A percentile compares a stretch with the other conserved stretches of the same genome.
phyloP scores from a whole-genome alignment of 2,113 vertebrate genomes.

The Vireo altiloquus region DNA sequence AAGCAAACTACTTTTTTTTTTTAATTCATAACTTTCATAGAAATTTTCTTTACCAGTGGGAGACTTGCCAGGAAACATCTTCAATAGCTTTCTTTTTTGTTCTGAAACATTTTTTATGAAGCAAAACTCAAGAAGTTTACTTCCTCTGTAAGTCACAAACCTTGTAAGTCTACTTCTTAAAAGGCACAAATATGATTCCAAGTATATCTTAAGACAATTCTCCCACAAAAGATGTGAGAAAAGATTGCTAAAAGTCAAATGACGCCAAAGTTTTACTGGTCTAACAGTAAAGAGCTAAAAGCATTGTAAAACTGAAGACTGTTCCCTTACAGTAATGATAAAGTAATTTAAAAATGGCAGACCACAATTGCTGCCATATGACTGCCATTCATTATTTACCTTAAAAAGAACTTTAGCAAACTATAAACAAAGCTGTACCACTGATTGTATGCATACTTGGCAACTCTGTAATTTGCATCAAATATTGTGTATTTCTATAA shows the following conservation, averaged over 20 bases:
- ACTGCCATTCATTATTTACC: background rate
- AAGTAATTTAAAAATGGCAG: background rate
- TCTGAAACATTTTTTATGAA: background rate
- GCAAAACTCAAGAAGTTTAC: background rate
- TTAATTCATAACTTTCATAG: background rate
- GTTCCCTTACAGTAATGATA: background rate
- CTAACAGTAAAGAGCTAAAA: background rate
- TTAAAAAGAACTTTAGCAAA: background rate
- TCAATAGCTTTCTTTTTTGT: background rate
- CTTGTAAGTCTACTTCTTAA: background rate
- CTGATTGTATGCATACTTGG: background rate
- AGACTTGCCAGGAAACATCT: background rate
- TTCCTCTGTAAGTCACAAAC: background rate
- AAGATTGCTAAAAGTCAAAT: background rate
- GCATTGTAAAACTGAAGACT: background rate
- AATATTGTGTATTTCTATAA: background rate
- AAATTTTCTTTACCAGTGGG: background rate
- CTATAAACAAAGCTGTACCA: background rate
- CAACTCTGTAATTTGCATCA: background rate
- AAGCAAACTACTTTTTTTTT: background rate
- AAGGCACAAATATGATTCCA: background rate
- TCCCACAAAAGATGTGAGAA: background rate
- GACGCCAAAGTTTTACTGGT: background rate
- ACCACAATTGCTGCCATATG: background rate
- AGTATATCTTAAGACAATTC: background rate